phyloP scores from a whole-genome alignment of 2,888 invertebrate species.

The Pemphredon lugubris region DNA sequence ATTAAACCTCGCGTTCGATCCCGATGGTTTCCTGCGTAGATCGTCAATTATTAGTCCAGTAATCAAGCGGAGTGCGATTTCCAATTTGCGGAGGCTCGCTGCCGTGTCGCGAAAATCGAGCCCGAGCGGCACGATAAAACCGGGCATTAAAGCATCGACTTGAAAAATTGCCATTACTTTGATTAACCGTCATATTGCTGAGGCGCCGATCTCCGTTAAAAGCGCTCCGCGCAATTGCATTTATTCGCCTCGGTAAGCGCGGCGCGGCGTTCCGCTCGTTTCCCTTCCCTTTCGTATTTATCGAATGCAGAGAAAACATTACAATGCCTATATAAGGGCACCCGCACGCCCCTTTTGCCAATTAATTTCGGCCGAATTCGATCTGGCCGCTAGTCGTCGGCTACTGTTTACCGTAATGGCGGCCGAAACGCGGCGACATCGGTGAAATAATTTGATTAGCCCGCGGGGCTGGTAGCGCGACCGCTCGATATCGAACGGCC shows the following conservation, averaged over 20 bases:
- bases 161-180: conserved; percentile 73
- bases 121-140: conserved; percentile 10
- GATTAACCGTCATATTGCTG: conserved; percentile 73
- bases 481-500: conserved; percentile 23
- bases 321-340: conserved; percentile 20
- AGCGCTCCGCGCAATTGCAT: conserved; percentile 40
- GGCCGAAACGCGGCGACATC: too few relatives aligned
- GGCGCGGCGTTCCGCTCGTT: not conserved
- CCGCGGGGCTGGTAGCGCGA: conserved; percentile 1
- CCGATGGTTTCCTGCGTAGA: conserved; percentile 22
- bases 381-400: conserved; percentile 22
- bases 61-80: conserved; percentile 76
- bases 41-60: conserved; percentile 70
- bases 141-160: conserved; percentile 53
- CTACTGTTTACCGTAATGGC: conserved; percentile 35
- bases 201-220: conserved; percentile 56
- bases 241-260: conserved; percentile 9
- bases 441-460: conserved; percentile 43
- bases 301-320: too few relatives aligned
- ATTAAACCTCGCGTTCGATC: conserved; percentile 45
- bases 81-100: conserved; percentile 64
- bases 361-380: conserved; percentile 29
- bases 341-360: conserved; percentile 23
- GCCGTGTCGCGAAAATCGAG: conserved; percentile 21
- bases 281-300: not conserved